Conservation (phyloP, 2,113 vertebrate genomes). For the Macrotus californicus region DNA sequence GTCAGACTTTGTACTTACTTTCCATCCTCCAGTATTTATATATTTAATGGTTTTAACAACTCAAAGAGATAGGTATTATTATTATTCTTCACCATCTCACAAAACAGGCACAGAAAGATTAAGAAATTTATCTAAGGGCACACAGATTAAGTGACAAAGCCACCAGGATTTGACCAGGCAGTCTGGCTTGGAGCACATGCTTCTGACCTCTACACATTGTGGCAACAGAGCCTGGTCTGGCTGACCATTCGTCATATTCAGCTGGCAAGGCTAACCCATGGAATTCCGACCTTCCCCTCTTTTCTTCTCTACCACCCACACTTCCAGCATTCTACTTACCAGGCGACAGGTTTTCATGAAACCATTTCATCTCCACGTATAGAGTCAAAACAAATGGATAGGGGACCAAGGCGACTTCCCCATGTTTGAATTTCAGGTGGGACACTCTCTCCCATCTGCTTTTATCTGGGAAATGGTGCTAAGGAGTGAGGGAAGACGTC, state of each 20-base stretch:
- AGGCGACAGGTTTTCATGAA: constrained; percentile 19
- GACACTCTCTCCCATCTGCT: constrained; percentile 75
- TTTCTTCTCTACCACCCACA: not conserved
- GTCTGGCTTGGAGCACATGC: not conserved
- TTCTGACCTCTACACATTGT: not conserved
- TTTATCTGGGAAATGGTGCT: constrained; percentile 69
- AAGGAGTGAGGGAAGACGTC: constrained; percentile 29
- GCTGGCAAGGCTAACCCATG: not conserved
- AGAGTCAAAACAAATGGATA: constrained; percentile 75
- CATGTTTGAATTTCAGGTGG: constrained; percentile 71
- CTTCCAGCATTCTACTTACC: constrained; percentile 43
- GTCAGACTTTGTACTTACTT: not conserved
- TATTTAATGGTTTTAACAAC: constrained; percentile 10
- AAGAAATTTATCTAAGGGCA: not conserved
- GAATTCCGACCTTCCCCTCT: not conserved
- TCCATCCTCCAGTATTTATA: not conserved
- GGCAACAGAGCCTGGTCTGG: not conserved
- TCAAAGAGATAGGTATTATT: not conserved
- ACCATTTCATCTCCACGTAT: constrained; percentile 68
- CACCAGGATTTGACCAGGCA: not conserved
- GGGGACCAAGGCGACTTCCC: constrained; percentile 47
- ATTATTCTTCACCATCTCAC: not conserved
- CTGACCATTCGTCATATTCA: not conserved
- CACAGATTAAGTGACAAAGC: not conserved
- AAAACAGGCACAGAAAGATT: not conserved